Conservation (phyloP, 2,888 invertebrate genomes). For the Cephonodes hylas region DNA sequence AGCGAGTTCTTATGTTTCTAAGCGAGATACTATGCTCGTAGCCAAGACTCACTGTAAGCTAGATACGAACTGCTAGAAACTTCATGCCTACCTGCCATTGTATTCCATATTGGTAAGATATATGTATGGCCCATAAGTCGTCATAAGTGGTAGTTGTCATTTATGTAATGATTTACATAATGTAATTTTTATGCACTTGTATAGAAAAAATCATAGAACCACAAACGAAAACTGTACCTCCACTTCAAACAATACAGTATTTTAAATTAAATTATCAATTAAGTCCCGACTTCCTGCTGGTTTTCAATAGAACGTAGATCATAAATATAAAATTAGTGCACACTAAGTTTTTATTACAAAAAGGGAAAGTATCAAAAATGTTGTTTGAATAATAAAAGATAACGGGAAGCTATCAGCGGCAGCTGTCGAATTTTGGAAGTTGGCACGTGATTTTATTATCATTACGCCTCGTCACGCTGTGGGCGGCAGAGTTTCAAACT, state of each 20-base stretch:
- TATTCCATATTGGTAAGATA: no score
- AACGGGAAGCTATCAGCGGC: slow-evolving; percentile 2
- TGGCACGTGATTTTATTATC: slow-evolving; percentile 10
- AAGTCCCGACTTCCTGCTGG: neutral
- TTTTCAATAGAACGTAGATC: neutral
- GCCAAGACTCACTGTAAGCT: no score
- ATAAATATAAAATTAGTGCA: slow-evolving; percentile 5
- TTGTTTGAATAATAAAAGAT: slow-evolving; percentile 6
- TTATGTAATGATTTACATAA: no score
- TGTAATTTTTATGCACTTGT: no score
- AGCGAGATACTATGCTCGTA: no score
- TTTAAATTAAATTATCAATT: neutral
- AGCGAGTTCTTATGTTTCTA: no score
- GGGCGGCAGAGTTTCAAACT: slow-evolving; percentile 2
- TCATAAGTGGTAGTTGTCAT: no score
- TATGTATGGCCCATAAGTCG: no score
- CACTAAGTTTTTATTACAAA: neutral
- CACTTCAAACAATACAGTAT: neutral
- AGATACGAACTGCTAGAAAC: no score
- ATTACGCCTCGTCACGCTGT: slow-evolving; percentile 7
- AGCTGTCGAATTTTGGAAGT: slow-evolving; percentile 7
- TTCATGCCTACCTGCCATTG: no score
- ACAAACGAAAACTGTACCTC: no score
- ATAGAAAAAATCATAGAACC: no score
- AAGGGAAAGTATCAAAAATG: neutral